Evolutionary conservation across 2,888 invertebrate species (phyloP).

Genomic region (Brachypterus glaber): DNA sequence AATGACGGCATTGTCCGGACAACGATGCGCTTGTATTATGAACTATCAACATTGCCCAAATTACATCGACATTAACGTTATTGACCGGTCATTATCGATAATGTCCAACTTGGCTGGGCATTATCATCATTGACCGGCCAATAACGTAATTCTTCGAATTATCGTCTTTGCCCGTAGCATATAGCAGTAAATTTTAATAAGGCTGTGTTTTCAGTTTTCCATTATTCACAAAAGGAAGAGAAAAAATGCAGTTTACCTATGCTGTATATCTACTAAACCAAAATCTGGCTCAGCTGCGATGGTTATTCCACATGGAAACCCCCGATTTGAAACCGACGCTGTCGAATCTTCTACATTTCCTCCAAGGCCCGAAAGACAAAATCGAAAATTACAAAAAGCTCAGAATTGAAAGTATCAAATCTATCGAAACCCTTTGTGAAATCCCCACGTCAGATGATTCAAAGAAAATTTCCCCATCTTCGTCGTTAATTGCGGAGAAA

Average conservation of each 20-base stretch:
- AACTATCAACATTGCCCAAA: too few relatives aligned
- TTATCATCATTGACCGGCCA: too few relatives aligned
- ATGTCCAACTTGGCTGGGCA: too few relatives aligned
- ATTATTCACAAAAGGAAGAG: constrained; percentile 68
- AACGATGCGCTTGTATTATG: too few relatives aligned
- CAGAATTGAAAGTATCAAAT: too few relatives aligned
- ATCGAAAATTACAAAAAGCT: constrained; percentile 11
- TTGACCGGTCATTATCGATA: too few relatives aligned
- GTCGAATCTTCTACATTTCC: constrained; percentile 51
- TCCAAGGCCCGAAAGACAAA: constrained; percentile 20
- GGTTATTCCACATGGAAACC: constrained; percentile 64
- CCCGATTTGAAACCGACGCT: constrained; percentile 68
- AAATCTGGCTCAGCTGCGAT: constrained; percentile 84
- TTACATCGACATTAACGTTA: too few relatives aligned
- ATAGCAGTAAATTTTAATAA: too few relatives aligned
- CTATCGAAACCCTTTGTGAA: too few relatives aligned
- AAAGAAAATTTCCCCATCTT: constrained; percentile 5
- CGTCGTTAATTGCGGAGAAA: constrained; percentile 11
- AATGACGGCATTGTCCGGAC: too few relatives aligned
- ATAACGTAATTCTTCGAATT: too few relatives aligned
- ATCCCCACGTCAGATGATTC: background rate
- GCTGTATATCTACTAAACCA: constrained; percentile 88
- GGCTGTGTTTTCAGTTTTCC: constrained; percentile 75
- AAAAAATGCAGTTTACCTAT: constrained; percentile 73
- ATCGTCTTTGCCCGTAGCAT: too few relatives aligned